Percentiles rank a stretch among this genome's conserved stretches.
Conservation (phyloP, 2,888 invertebrate species). For the Sinotaia quadrata region DNA sequence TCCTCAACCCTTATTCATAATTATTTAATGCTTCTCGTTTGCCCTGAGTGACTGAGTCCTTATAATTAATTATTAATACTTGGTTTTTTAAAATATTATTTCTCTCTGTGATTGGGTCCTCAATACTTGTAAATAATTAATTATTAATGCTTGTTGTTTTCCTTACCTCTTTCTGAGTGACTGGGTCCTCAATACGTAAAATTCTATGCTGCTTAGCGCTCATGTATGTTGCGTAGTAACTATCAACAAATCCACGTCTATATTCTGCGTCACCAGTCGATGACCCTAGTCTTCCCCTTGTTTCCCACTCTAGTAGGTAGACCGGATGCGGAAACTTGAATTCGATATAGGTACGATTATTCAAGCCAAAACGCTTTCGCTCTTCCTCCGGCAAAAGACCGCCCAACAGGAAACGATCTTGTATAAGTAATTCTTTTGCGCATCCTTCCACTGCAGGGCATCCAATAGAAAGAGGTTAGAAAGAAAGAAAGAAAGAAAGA, state of each 20-base stretch:
- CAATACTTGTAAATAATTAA: too few species aligned
- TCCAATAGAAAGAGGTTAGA: too few species aligned
- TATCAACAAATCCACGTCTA: constrained; percentile 31
- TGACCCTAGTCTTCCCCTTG: constrained; percentile 31
- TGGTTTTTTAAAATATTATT: too few species aligned
- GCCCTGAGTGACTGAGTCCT: too few species aligned
- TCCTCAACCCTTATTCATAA: too few species aligned
- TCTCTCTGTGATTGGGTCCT: too few species aligned
- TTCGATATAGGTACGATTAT: constrained; percentile 22
- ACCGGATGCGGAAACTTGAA: constrained; percentile 26
- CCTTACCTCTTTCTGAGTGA: constrained; percentile 6
- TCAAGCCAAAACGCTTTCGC: constrained; percentile 8
- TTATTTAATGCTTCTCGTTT: too few species aligned
- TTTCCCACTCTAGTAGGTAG: constrained; percentile 33
- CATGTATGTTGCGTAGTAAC: constrained; percentile 29
- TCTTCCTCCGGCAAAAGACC: constrained; percentile 14
- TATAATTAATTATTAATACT: too few species aligned
- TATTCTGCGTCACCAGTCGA: constrained; percentile 16
- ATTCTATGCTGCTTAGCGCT: constrained; percentile 10
- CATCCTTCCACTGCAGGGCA: too few species aligned
- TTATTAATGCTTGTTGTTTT: too few species aligned
- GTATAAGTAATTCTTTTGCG: too few species aligned
- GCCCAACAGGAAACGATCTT: background rate
- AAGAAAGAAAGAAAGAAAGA: constrained; percentile 1
- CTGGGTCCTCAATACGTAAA: constrained; percentile 14